Base-by-base conservation (phyloP, 2,113 vertebrate species). In the Sylvia atricapilla region DNA sequence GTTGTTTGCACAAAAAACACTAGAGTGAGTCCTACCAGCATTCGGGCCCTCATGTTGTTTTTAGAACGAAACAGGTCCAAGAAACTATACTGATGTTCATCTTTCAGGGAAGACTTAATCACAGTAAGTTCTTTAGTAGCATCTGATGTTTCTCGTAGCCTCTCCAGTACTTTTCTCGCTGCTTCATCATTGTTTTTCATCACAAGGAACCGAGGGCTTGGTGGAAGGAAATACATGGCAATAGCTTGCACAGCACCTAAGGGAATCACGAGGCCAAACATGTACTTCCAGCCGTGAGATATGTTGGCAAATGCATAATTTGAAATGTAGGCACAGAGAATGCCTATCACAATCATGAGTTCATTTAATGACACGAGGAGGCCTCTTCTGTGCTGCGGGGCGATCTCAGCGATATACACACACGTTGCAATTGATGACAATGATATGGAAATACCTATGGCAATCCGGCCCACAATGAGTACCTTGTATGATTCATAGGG, bases 1-100 rank as follows among this genome's bases (percentile, higher is more conserved):
- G 99, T 99, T 10, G 96, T 98, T 96, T 99, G 99, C 88, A 99
- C 98, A 94, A 99, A 99, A 97, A 99, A 99, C 20, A 98, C 99
- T 59, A 99, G 59, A 1, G 94, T 96, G 37, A 98, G 95, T 7
- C 99, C 99, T 25, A 98, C 98, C 43, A 99, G 97, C 78, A 99
- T 94, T 64, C 99, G 98, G 10, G 97, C 97, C 41, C 99, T 98
- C 97, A 99, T 98, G 96, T 99, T 99, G 95, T 99, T 98, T 88
- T 98, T 98, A 43, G 98, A 89, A 41, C 98, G 97, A 94, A 99
- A 99, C 52, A 99, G 89, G 94, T 99, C 99, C 87, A 96, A 82
- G 96, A 99, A 99, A 60, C 96, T 97, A 39, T 99, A 98, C 62
- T 98, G 98, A 28, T 98, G 97, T 63, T 99, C 99, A 66, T 99